Conservation (phyloP, 2,888 invertebrate species). For the Pristionchus maxplancki region DNA sequence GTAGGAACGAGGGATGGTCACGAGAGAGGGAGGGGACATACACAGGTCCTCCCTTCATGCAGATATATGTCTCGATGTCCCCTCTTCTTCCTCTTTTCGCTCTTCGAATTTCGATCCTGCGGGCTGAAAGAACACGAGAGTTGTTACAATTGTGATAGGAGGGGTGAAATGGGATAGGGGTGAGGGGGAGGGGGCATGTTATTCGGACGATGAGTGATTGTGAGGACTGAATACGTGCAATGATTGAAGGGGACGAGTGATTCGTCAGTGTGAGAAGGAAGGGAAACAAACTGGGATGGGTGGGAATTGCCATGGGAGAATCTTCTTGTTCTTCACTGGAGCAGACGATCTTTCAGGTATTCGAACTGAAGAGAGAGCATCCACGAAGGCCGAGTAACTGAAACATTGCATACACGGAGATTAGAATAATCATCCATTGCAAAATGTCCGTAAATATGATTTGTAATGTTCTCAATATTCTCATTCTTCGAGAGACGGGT, state of each 20-base stretch:
- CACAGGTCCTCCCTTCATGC: not conserved
- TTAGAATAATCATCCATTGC: not conserved
- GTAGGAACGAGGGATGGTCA: not conserved
- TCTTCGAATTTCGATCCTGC: constrained; percentile 32
- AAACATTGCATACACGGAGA: not conserved
- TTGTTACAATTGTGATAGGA: not conserved
- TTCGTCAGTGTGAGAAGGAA: not conserved
- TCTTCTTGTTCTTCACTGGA: constrained; percentile 33
- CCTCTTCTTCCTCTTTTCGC: constrained; percentile 13
- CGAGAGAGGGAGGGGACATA: not conserved
- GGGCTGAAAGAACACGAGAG: not conserved
- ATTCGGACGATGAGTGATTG: not conserved
- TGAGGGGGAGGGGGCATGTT: not conserved
- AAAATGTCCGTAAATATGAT: not conserved
- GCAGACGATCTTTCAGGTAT: constrained; percentile 23
- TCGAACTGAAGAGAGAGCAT: not conserved
- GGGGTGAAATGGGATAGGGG: not conserved
- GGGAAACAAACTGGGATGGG: not conserved
- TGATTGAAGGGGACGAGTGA: not conserved
- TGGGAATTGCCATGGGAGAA: constrained; percentile 25
- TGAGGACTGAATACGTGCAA: not conserved
- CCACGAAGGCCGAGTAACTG: constrained; percentile 23
- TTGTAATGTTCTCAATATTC: not conserved
- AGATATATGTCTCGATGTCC: constrained; percentile 8
- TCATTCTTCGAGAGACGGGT: not conserved